phyloP scores from a whole-genome alignment of 2,113 vertebrate genomes.

The Anhinga anhinga region DNA sequence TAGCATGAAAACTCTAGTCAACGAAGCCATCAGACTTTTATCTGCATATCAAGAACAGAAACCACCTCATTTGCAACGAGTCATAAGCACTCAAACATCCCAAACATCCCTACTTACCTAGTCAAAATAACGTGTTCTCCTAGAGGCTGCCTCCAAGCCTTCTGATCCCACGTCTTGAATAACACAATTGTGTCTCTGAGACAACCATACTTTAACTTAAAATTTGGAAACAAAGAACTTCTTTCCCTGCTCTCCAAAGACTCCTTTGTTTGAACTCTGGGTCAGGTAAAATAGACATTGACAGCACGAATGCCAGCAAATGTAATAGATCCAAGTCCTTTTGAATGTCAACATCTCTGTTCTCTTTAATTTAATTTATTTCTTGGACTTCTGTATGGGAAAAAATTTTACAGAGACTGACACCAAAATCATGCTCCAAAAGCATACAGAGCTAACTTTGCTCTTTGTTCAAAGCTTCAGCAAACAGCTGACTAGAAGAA shows the following conservation, averaged over 20 bases:
- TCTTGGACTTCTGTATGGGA: not conserved
- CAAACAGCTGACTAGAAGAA: not conserved
- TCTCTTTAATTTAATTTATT: not conserved
- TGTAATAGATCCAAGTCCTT: not conserved
- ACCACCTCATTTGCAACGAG: not conserved
- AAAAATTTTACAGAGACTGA: not conserved
- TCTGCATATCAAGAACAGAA: not conserved
- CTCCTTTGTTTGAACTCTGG: accelerated
- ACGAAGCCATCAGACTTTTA: not conserved
- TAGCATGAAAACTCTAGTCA: not conserved
- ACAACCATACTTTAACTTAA: not conserved
- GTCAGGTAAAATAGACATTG: not conserved
- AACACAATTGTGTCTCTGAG: not conserved
- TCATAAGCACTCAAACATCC: not conserved
- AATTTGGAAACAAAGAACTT: not conserved
- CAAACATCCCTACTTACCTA: not conserved
- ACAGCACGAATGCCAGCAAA: not conserved
- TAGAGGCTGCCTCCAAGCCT: not conserved
- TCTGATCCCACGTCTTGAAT: accelerated
- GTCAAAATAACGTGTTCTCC: not conserved
- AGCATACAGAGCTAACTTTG: not conserved
- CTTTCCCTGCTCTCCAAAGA: not conserved
- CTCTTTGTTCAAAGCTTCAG: not conserved
- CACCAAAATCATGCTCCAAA: not conserved
- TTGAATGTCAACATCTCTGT: not conserved